Percentiles rank a stretch among this genome's conserved stretches.
Conservation (phyloP, 2,797 vertebrate species). For the Chiropotes sagulatus region DNA sequence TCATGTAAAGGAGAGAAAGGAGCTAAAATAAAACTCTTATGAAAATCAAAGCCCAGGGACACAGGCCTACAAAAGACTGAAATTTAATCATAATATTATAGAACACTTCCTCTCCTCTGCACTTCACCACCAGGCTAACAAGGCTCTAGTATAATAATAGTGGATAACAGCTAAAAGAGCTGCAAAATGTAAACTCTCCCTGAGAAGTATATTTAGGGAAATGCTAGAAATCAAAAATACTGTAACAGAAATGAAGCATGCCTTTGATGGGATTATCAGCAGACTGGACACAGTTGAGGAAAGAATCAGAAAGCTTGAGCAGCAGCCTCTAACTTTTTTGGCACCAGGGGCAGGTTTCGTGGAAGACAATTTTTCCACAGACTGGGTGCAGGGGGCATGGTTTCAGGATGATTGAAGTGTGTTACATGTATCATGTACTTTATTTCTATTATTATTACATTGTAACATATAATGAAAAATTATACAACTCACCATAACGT, state of each 20-base stretch:
- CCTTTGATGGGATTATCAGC: neutral
- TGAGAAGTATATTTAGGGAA: neutral
- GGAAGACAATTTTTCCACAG: neutral
- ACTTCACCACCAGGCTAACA: neutral
- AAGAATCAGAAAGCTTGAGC: neutral
- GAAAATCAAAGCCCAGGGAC: neutral
- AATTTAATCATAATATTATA: conserved; percentile 13
- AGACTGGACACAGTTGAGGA: neutral
- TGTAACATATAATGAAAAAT: neutral
- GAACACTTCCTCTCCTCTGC: neutral
- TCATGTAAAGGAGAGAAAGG: neutral
- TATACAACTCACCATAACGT: neutral
- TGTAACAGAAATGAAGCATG: neutral
- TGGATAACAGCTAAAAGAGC: neutral
- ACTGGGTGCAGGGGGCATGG: neutral
- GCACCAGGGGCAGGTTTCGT: neutral
- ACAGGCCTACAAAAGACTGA: neutral
- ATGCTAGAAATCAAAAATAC: neutral
- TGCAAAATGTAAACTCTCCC: neutral
- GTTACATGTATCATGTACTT: neutral
- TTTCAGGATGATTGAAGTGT: neutral
- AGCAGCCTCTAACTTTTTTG: neutral
- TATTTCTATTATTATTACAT: neutral
- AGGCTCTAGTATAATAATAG: neutral
- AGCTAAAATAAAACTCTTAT: neutral